These are phyloP conservation scores for Pontoporia blainvillei DNA, from an alignment of 2,113 vertebrate species.

Conservation along the genomic window DNA sequence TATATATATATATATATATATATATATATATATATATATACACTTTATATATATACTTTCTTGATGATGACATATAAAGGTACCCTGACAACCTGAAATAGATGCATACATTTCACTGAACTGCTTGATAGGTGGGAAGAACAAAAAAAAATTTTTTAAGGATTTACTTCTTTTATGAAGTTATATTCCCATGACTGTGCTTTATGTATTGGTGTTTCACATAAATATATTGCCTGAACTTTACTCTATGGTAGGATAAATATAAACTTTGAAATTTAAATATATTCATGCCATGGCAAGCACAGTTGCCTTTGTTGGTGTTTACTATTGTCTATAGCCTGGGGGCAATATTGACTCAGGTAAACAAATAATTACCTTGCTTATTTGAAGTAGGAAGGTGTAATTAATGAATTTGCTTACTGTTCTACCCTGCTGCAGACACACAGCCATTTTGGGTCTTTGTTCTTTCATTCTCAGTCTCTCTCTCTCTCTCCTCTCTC, in stretches of 20 bases:
- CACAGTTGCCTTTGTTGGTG: background rate
- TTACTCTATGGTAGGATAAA: background rate
- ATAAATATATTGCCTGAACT: background rate
- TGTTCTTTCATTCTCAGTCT: background rate
- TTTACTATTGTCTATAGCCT: background rate
- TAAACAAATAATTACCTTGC: constrained; percentile 28
- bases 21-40: background rate
- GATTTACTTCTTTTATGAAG: background rate
- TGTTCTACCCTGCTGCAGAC: background rate
- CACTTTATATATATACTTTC: background rate
- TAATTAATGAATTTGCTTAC: constrained; percentile 8
- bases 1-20: background rate
- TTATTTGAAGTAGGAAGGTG: background rate
- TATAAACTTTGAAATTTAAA: background rate
- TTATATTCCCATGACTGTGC: background rate
- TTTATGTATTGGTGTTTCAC: background rate
- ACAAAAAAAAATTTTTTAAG: background rate
- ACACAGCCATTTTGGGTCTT: background rate
- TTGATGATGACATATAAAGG: background rate
- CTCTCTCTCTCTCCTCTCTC: background rate
- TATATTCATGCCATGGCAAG: background rate
- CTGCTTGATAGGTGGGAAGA: background rate
- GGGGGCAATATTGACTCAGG: background rate
- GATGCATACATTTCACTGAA: background rate
- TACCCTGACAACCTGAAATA: background rate